Conservation (phyloP, 2,113 vertebrate species). For the Condylura cristata region DNA sequence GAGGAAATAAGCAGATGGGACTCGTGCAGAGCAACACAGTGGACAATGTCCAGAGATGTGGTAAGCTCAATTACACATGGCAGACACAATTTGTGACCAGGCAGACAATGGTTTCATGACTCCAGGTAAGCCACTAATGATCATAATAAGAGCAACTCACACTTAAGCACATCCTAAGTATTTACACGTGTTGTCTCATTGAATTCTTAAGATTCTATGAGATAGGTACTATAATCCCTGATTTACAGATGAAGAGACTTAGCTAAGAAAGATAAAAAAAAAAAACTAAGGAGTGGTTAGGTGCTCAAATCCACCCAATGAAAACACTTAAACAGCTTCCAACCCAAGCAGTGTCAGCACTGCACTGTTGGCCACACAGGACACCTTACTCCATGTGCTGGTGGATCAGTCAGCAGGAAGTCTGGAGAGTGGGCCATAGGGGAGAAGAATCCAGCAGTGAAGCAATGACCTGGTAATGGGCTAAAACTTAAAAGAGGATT, state of each 20-base stretch:
- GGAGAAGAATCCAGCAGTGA: neutral
- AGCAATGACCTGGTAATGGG: neutral
- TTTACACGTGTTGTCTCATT: neutral
- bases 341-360: neutral
- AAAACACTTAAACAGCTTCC: neutral
- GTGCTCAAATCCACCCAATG: neutral
- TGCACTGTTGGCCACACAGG: neutral
- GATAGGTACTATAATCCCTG: neutral
- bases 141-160: neutral
- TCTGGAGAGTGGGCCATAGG: neutral
- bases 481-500: neutral
- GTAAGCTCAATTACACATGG: neutral
- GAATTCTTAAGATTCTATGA: neutral
- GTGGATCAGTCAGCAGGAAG: neutral
- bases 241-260: neutral
- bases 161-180: slow-evolving; percentile 3
- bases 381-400: neutral
- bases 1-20: neutral
- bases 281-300: neutral
- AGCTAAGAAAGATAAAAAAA: neutral
- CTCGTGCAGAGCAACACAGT: neutral
- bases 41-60: neutral
- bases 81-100: neutral
- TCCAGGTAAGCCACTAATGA: neutral
- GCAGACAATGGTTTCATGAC: neutral